Evolutionary conservation across 2,888 invertebrate species (phyloP).

Genomic region (Ischnus inquisitorius): DNA sequence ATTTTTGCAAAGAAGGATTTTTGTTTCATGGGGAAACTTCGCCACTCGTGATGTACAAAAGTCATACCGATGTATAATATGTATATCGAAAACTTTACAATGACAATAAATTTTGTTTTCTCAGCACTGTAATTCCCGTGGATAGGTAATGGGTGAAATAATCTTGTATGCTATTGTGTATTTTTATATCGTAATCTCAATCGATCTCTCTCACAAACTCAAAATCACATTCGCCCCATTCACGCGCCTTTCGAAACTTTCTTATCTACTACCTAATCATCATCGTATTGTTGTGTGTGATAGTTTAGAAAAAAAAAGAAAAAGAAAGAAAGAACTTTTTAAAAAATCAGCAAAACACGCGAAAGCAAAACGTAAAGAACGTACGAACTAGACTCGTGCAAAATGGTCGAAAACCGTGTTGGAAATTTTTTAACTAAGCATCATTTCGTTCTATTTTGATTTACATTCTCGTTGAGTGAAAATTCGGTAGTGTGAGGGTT

Average conservation of each 20-base stretch:
- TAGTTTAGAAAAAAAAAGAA: conserved; percentile 39
- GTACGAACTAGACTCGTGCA: conserved; percentile 80
- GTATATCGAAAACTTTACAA: conserved; percentile 56
- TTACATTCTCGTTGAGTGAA: conserved; percentile 26
- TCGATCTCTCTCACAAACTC: conserved; percentile 63
- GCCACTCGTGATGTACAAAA: conserved; percentile 57
- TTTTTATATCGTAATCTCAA: conserved; percentile 75
- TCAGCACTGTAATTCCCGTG: conserved; percentile 79
- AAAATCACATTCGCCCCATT: conserved; percentile 67
- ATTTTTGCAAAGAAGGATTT: conserved; percentile 23
- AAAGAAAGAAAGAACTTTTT: conserved; percentile 25
- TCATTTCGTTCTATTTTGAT: conserved; percentile 53
- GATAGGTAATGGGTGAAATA: conserved; percentile 75
- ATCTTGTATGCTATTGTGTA: conserved; percentile 52
- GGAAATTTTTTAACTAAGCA: conserved; percentile 72
- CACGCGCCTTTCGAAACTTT: conserved; percentile 64
- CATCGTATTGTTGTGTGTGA: conserved; percentile 64
- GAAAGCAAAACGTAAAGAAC: conserved; percentile 70
- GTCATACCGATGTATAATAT: conserved; percentile 40
- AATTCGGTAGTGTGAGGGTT: neutral
- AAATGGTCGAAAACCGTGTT: conserved; percentile 66
- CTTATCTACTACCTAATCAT: conserved; percentile 65
- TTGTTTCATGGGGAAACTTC: conserved; percentile 24
- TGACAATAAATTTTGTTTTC: conserved; percentile 29
- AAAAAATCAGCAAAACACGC: conserved; percentile 20